Evolutionary conservation across 2,797 vertebrate genomes (phyloP).

Genomic region (Rhinichthys osculus): DNA sequence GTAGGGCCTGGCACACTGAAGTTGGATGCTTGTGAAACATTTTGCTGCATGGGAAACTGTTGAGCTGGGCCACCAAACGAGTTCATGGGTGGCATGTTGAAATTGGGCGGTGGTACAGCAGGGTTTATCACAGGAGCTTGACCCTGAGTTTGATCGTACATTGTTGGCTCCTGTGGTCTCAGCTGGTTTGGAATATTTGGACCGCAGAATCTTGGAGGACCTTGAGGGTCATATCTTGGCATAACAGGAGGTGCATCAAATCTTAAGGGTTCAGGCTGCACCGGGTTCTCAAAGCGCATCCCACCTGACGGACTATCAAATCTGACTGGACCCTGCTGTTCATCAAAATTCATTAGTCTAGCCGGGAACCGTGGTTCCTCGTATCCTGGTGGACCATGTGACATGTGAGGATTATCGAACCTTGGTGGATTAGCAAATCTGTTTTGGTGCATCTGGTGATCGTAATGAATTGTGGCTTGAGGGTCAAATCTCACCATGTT

Average conservation of each 20-base stretch:
- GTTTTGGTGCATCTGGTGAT: slow-evolving; percentile 82
- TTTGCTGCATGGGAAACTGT: slow-evolving; percentile 75
- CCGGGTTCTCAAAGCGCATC: slow-evolving; percentile 76
- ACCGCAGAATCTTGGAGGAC: slow-evolving; percentile 70
- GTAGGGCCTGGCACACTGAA: slow-evolving; percentile 83
- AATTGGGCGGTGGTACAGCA: slow-evolving; percentile 75
- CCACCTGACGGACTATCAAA: slow-evolving; percentile 70
- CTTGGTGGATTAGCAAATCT: slow-evolving; percentile 76
- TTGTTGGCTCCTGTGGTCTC: slow-evolving; percentile 69
- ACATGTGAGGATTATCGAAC: slow-evolving; percentile 83
- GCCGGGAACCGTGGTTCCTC: slow-evolving; percentile 81
- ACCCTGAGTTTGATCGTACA: slow-evolving; percentile 68
- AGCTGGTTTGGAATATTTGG: slow-evolving; percentile 72
- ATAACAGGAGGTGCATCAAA: slow-evolving; percentile 84
- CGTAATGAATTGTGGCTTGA: slow-evolving; percentile 81
- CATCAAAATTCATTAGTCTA: slow-evolving; percentile 77
- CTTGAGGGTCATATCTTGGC: slow-evolving; percentile 84
- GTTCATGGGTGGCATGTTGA: slow-evolving; percentile 77
- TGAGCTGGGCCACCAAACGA: slow-evolving; percentile 80
- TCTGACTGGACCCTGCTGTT: slow-evolving; percentile 75
- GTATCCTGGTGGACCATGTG: slow-evolving; percentile 73
- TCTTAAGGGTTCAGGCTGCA: slow-evolving; percentile 74
- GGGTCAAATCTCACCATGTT: slow-evolving; percentile 79
- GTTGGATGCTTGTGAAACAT: slow-evolving; percentile 80
- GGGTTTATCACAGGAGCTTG: slow-evolving; percentile 56